Evolutionary conservation across 2,888 invertebrate genomes (phyloP), one percentile per base, ranked within the genome.

Genomic region (Agrochola lychnidis): DNA sequence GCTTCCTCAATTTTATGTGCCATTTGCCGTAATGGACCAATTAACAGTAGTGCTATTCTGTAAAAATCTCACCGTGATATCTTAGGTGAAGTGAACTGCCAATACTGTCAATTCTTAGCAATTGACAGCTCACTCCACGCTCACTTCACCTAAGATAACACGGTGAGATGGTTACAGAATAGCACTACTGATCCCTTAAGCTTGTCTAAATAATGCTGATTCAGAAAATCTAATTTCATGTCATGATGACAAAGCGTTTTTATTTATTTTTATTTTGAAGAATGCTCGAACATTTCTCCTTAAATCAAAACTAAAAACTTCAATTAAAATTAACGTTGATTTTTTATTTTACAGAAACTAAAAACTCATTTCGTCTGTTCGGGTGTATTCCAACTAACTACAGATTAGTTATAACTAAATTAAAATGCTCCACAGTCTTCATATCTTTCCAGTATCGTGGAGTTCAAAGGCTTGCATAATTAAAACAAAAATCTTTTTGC

Each of bases 1-100:
- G 66, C 81, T 81, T 73, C 59, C 74, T 81, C 40, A 81, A 63
- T 70, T 81, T 70, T 59, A 81, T 77, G 69, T 74, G 30, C 70
- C 70, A 63, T 78, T 81, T 51, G 36, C 61, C 16, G 53, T 84
- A 83, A 78, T 75, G n/a, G 62, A 30, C 56, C 66, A 62, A 73
- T 75, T 81, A 73, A 74, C n/a, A n/a, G n/a, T n/a, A n/a, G n/a
- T n/a, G n/a, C n/a, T n/a, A n/a, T n/a, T n/a, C n/a, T n/a, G n/a
- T n/a, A n/a, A n/a, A n/a, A n/a, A n/a, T n/a, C n/a, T n/a, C n/a
- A n/a, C n/a, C n/a, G n/a, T n/a, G n/a, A n/a, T n/a, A n/a, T n/a
- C n/a, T n/a, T n/a, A n/a, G n/a, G n/a, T n/a, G n/a, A n/a, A n/a
- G n/a, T n/a, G n/a, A n/a, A n/a, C n/a, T n/a, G n/a, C n/a, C n/a